These are phyloP conservation scores for Eueremaeus valkanovi DNA, from an alignment of 2,888 invertebrate species.

Conservation along the genomic window DNA sequence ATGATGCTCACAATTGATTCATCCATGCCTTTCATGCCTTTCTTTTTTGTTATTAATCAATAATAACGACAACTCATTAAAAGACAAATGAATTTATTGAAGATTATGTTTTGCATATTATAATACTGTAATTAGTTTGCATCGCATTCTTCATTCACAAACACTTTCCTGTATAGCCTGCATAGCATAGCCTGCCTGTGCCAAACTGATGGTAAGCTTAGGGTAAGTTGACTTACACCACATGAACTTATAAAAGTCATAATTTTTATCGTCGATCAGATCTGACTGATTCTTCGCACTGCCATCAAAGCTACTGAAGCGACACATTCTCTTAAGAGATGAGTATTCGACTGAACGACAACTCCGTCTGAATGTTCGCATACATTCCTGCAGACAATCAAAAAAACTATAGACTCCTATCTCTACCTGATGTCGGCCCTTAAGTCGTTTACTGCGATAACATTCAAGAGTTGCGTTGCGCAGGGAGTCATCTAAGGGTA, in stretches of 20 bases:
- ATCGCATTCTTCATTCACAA: too few species aligned
- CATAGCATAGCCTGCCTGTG: too few species aligned
- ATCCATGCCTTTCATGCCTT: too few species aligned
- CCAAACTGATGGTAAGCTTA: too few species aligned
- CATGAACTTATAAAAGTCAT: slow-evolving; percentile 74
- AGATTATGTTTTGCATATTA: too few species aligned
- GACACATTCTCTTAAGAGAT: slow-evolving; percentile 44
- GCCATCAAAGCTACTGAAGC: slow-evolving; percentile 46
- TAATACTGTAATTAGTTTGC: too few species aligned
- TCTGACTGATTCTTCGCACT: slow-evolving; percentile 58
- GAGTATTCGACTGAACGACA: slow-evolving; percentile 47
- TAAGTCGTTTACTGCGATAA: slow-evolving; percentile 77
- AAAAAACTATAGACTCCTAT: slow-evolving; percentile 80
- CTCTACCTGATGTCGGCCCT: slow-evolving; percentile 83
- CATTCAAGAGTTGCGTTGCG: slow-evolving; percentile 72
- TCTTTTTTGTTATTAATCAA: too few species aligned
- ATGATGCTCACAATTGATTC: too few species aligned
- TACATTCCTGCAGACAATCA: slow-evolving; percentile 83
- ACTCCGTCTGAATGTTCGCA: slow-evolving; percentile 60
- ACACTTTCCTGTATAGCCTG: too few species aligned
- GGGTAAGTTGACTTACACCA: slow-evolving; percentile 48
- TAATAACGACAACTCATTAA: too few species aligned
- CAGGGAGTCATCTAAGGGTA: slow-evolving; percentile 57
- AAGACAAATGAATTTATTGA: too few species aligned
- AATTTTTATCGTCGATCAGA: slow-evolving; percentile 82